Base-by-base conservation (phyloP, 2,797 vertebrate genomes). In the Cichlasoma orientale region DNA sequence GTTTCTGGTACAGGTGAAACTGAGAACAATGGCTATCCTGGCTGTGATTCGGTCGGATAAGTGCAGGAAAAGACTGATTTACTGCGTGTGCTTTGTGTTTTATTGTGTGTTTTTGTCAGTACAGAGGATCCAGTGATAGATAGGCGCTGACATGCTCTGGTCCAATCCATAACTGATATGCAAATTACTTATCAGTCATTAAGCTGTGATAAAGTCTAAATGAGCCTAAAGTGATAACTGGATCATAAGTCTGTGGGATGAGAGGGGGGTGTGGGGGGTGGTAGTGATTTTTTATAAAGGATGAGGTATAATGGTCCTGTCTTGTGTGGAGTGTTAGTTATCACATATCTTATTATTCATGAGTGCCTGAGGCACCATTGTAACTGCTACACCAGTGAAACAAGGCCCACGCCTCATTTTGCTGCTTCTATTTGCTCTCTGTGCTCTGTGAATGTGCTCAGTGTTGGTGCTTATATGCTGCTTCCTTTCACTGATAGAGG, bases 321-420 rank as follows among this genome's bases (percentile, higher is more conserved):
- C 79, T 84, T 75, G 33, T 82, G 82, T 84, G 44, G 52, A 81
- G 70, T 86, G 85, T 92, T 90, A 85, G 85, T 92, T 92, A 88
- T 92, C 86, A 80, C 84, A 72, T 75, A 89, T 92, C 80, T 87
- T 83, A 91, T 92, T 93, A 94, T 94, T 89, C 91, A 89, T 66
- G 80, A 90, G 82, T 66, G 90, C 90, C 92, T 0, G 27, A 87
- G 89, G 92, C 90, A 76, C 72, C 80, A 29, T 85, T 90, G 91
- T 87, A 88, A 85, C 85, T 74, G 86, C 85, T 89, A 75, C 82
- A 92, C 87, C 89, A 87, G 80, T 83, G 87, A 84, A 87, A 87
- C 76, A 83, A 83, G 91, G 92, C 91, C 91, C 89, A 92, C 90
- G 86, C 91, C 92, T 94, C 82, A 79, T 90, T 90, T 86, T 83